Evolutionary conservation across 2,888 invertebrate genomes (phyloP).

Genomic region (Apodemia hepburni): DNA sequence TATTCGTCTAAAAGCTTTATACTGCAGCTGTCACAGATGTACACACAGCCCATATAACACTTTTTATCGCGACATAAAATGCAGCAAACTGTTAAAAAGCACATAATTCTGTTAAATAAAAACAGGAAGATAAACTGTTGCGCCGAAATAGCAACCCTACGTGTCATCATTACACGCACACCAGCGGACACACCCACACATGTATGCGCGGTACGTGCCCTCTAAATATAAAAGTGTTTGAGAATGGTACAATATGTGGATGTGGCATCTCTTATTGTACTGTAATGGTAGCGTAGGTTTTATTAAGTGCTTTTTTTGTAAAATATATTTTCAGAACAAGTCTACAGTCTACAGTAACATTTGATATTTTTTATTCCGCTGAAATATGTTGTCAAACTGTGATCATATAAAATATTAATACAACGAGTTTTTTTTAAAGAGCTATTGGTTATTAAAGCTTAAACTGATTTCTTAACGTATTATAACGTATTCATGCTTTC

Average conservation of each 20-base stretch:
- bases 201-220: constrained; percentile 13
- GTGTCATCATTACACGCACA: constrained; percentile 33
- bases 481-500: too few species aligned
- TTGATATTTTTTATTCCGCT: too few species aligned
- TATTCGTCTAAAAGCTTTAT: neutral
- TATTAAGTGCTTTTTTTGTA: too few species aligned
- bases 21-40: constrained; percentile 15
- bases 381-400: too few species aligned
- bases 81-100: constrained; percentile 14
- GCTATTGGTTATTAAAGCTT: too few species aligned
- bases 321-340: too few species aligned
- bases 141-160: constrained; percentile 56
- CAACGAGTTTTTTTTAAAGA: too few species aligned
- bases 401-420: too few species aligned
- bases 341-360: too few species aligned
- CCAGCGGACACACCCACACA: constrained; percentile 17
- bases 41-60: constrained; percentile 11
- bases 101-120: constrained; percentile 22
- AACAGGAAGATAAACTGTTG: constrained; percentile 57
- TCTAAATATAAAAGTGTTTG: constrained; percentile 38
- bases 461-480: too few species aligned
- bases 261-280: constrained; percentile 35
- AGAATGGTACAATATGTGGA: constrained; percentile 37
- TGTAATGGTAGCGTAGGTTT: too few species aligned
- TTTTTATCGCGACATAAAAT: constrained; percentile 15